Evolutionary conservation across 2,888 invertebrate species (phyloP).

Genomic region (Dascillus cervinus): DNA sequence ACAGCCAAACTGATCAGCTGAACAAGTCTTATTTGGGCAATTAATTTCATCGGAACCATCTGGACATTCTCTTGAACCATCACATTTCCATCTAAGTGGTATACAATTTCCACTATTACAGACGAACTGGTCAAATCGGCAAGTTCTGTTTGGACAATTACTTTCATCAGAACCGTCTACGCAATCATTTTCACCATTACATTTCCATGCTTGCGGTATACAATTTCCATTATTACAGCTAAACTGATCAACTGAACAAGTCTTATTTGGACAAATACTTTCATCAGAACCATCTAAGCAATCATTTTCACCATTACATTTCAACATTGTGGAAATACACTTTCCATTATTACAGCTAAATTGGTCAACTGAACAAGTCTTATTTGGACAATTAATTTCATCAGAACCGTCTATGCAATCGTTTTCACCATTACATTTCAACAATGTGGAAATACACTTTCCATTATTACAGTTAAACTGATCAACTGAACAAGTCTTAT

Average conservation of each 20-base stretch:
- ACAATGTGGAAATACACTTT: too few relatives aligned
- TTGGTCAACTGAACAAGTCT: constrained; percentile 44
- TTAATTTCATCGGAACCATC: constrained; percentile 57
- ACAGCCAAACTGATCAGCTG: constrained; percentile 58
- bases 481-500: too few relatives aligned
- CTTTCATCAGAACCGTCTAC: constrained; percentile 56
- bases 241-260: constrained; percentile 51
- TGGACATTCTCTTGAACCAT: constrained; percentile 53
- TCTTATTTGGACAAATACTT: constrained; percentile 51
- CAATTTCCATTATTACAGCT: constrained; percentile 52
- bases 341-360: constrained; percentile 52
- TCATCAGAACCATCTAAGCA: constrained; percentile 74
- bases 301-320: constrained; percentile 62
- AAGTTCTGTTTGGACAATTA: constrained; percentile 43
- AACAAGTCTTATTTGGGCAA: constrained; percentile 50
- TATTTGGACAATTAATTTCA: constrained; percentile 38
- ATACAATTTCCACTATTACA: constrained; percentile 58
- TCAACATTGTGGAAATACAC: constrained; percentile 53
- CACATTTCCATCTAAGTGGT: constrained; percentile 56
- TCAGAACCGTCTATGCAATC: constrained; percentile 55
- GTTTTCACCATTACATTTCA: constrained; percentile 45
- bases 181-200: constrained; percentile 63
- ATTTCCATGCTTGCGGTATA: constrained; percentile 53
- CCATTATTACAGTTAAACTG: too few relatives aligned
- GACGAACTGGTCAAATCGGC: constrained; percentile 49